Base-by-base conservation (phyloP, 2,888 invertebrate genomes). In the Scotopteryx bipunctaria region DNA sequence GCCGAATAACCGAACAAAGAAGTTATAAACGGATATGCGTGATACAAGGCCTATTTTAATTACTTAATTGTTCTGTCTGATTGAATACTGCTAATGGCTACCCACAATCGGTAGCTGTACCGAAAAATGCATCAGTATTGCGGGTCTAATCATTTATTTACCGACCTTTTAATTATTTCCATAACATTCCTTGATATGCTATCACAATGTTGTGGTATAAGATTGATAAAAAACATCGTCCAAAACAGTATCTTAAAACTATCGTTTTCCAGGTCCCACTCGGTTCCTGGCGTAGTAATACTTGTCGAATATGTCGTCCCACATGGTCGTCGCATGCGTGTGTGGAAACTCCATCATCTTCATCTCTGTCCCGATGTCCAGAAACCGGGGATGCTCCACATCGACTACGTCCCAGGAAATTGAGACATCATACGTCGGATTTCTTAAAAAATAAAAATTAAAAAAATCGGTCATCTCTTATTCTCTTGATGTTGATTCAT, bases 291-390 rank as follows among this genome's bases (percentile, higher is more conserved):
- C 62, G 49, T 81, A 82, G 55, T 85, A 85, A 57, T 78, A 81
- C 57, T 80, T 83, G n/a, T 86, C 79, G 59, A 86, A 89, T 27
- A 88, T 67, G 11, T 81, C 77, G 41, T 83, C 78, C 89, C 89
- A 89, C 65, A 81, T 61, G 13, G 66, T 64, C 6, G 61, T 49
- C 0, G 68, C 55, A 11, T 47, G 61, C 0, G 56, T 44, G 57
- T 76, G 64, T 0, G 85, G 83, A 55, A 76, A 81, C 19, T 75
- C 75, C 15, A 55, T 63, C 85, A 88, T 86, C 40, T 59, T 63
- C 40, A 75, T 33, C 17, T 81, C 74, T 0, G 63, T 51, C n/a
- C 66, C 67, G 37, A 89, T 86, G 61, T 82, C 73, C 25, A 86
- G 66, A 3, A 86, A 49, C 0, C 77, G 76, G 5, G 71, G 72